Conservation (phyloP, 2,113 vertebrate genomes). For the Coptodon bakossiorum region DNA sequence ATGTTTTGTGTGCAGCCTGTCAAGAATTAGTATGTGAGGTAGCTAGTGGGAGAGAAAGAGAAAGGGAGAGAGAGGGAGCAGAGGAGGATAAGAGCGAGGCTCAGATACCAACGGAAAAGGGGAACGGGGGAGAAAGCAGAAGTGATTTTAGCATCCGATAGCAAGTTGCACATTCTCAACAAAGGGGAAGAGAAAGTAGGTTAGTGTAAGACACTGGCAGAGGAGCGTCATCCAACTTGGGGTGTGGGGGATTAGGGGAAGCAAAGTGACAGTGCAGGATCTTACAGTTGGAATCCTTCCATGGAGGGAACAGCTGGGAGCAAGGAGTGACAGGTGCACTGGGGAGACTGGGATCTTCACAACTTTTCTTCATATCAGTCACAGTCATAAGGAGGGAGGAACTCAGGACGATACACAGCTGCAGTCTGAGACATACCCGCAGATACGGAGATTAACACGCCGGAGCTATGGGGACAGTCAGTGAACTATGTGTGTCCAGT, state of each 20-base stretch:
- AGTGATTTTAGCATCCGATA: constrained; percentile 11
- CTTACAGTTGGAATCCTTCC: background rate
- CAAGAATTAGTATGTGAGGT: constrained; percentile 36
- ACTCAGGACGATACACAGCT: background rate
- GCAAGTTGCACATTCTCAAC: constrained; percentile 19
- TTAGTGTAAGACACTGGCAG: background rate
- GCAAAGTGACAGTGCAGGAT: background rate
- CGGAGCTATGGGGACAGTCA: constrained; percentile 79
- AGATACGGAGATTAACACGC: background rate
- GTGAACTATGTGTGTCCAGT: constrained; percentile 84
- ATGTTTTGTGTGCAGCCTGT: background rate
- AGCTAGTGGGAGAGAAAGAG: constrained; percentile 27
- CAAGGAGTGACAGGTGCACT: background rate
- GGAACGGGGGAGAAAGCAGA: constrained; percentile 51
- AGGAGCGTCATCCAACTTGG: background rate
- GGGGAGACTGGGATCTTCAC: background rate
- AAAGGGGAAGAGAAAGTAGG: constrained; percentile 26
- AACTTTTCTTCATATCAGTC: background rate
- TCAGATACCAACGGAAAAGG: constrained; percentile 36
- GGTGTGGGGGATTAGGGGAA: background rate
- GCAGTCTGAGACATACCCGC: background rate
- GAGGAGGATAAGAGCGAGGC: constrained; percentile 19
- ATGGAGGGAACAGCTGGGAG: background rate
- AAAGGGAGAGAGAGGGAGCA: constrained; percentile 18
- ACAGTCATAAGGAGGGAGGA: background rate